Conservation (phyloP, 2,888 invertebrate genomes). For the Brenthis ino region DNA sequence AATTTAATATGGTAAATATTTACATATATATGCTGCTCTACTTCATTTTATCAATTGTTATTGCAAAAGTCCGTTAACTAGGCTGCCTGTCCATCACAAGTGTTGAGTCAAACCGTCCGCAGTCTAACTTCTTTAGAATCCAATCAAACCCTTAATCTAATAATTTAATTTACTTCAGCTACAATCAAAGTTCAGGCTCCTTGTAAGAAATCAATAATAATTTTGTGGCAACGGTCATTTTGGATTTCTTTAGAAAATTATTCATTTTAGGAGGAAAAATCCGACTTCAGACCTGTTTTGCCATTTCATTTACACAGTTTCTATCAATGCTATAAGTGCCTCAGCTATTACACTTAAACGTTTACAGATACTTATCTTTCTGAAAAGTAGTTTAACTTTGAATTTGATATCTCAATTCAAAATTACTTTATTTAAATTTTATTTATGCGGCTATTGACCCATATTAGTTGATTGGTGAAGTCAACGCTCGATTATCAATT, state of each 20-base stretch:
- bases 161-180: slow-evolving; percentile 51
- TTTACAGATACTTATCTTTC: too few species aligned
- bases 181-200: slow-evolving; percentile 45
- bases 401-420: background rate
- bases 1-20: background rate
- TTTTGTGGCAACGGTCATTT: slow-evolving; percentile 16
- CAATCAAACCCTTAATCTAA: slow-evolving; percentile 54
- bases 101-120: slow-evolving; percentile 28
- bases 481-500: slow-evolving; percentile 34
- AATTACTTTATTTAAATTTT: background rate
- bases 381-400: background rate
- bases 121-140: slow-evolving; percentile 47
- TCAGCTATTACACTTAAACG: too few species aligned
- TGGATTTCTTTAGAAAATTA: background rate
- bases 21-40: background rate
- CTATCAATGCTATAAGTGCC: too few species aligned
- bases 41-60: slow-evolving; percentile 9
- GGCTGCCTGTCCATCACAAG: slow-evolving; percentile 20
- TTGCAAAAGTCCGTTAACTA: slow-evolving; percentile 4
- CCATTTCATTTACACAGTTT: too few species aligned
- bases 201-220: slow-evolving; percentile 30
- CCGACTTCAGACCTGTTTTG: too few species aligned
- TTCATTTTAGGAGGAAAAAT: too few species aligned
- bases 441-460: slow-evolving; percentile 23
- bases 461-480: slow-evolving; percentile 19